Base-by-base conservation (phyloP, 2,113 vertebrate genomes). In the Hippocampus abdominalis region DNA sequence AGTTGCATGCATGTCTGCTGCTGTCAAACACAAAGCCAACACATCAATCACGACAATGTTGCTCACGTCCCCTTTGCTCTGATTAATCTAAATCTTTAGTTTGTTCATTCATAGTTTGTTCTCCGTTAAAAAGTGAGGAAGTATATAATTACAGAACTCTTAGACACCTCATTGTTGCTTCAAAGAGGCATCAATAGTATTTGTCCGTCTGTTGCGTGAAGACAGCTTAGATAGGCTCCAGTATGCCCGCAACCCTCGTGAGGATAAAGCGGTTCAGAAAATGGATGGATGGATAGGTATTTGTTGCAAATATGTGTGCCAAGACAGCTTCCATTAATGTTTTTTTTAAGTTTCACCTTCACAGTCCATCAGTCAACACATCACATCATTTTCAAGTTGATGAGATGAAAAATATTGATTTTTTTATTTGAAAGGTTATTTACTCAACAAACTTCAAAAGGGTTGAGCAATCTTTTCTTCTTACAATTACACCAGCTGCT, bases 41-140 rank as follows among this genome's bases (percentile, higher is more conserved):
- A 73, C 80, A 85, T 88, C 74, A 76, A 78, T 83, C 83, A 75
- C 67, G 1, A 0, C 1, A 57, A 49, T 4, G 9, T 62, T 70
- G 72, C 65, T 40, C 32, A 61, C 15, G 42, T 48, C 11, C n/a
- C 25, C 57, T 51, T 73, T 56, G 56, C 68, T 63, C 69, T 51
- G 56, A 80, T 70, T 4, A 44, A 79, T 75, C 39, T 4, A 39
- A 65, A 61, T 76, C 48, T 63, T 54, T 40, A 36, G 3, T 73
- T 72, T 56, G 70, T 75, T 64, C 23, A 64, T 9, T 36, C 32
- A 6, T 36, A 36, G 32, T 36, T 11, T 62, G 8, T 40, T 62
- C 21, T 36, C 54, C n/a, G 15, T 25, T 57, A 25, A 57, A 57
- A 27, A 57, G 23, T 57, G 54, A 57, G 39, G 61, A 63, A 40